phyloP scores from a whole-genome alignment of 2,888 invertebrate genomes.

The Drosophila neonasuta region DNA sequence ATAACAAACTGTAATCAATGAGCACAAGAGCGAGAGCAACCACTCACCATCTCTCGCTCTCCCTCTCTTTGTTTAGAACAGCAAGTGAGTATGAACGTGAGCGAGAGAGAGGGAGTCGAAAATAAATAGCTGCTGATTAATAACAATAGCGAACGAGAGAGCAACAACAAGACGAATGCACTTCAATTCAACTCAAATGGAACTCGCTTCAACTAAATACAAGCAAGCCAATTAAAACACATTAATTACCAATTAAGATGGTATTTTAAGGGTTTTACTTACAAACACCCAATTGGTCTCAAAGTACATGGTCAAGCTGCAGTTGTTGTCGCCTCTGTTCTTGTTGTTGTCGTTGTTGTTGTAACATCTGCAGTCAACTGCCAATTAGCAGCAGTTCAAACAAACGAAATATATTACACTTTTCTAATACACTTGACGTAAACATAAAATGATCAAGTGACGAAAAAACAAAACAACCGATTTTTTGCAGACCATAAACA shows the following conservation, averaged over 20 bases:
- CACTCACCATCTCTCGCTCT: constrained; percentile 4
- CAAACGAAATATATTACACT: not conserved
- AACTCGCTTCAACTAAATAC: constrained; percentile 7
- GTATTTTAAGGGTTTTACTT: constrained; percentile 61
- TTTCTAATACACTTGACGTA: constrained; percentile 5
- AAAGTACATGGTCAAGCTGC: constrained; percentile 68
- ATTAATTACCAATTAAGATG: constrained; percentile 36
- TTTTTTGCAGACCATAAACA: constrained; percentile 1
- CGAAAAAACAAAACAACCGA: constrained; percentile 34
- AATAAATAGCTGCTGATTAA: constrained; percentile 54
- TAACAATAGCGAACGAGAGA: constrained; percentile 12
- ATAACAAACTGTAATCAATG: not conserved
- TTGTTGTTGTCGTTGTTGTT: not conserved
- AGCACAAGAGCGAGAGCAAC: constrained; percentile 25
- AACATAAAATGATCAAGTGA: constrained; percentile 9
- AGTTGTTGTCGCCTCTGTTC: not conserved
- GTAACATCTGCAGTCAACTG: constrained; percentile 1
- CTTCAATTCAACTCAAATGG: constrained; percentile 11
- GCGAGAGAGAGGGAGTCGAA: constrained; percentile 15
- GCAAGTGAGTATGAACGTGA: constrained; percentile 10
- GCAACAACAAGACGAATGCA: constrained; percentile 25
- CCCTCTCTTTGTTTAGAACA: constrained; percentile 11
- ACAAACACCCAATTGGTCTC: constrained; percentile 80
- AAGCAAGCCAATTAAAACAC: constrained; percentile 34
- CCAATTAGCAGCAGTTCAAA: constrained; percentile 13